Base-by-base conservation (phyloP, 2,113 vertebrate species). In the Toxostoma redivivum region DNA sequence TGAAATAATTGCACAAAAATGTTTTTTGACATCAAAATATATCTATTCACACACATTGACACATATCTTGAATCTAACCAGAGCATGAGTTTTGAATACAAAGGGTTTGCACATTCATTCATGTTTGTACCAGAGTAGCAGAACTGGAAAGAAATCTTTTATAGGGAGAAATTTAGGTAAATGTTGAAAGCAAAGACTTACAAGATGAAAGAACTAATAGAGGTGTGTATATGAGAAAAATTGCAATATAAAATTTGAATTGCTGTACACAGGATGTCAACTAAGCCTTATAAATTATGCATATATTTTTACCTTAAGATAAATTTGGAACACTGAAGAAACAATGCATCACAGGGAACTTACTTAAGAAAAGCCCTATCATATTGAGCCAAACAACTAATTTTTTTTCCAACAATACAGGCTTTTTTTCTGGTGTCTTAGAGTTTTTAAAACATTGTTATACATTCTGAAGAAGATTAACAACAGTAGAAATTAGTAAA, bases 301-400 rank as follows among this genome's bases (percentile, higher is more conserved):
- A 81, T 50, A 10, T 12, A 57, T 54, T 91, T 84, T 93, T 71
- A 90, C 44, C 35, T 90, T 74, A 45, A 54, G 56, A 92, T 42
- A 78, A 23, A 18, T 84, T 38, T 33, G 56, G 45, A 94, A 65
- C 45, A 28, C 31, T 61, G 28, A 40, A 58, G 69, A 81, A 81
- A 79, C 37, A 91, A 81, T 42, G 33, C 28, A 70, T 66, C 60
- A 60, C 47, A 62, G 37, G 8, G 27, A 73, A 86, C n/a, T 70
- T 70, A 74, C 25, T 65, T 40, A 40, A 80, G 67, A 72, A 81
- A 83, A 79, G 11, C 5, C 51, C 74, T 64, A 81, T 18, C 35
- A 27, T 16, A 85, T 5, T 62, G 15, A 74, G 18, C 12, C 33
- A 62, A 93, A 81, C 2, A 4, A 33, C 11, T 70, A 17, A 21